A percentile compares a stretch with the other conserved stretches of the same genome.
Evolutionary conservation across 2,113 vertebrate genomes (phyloP).

Genomic region (Gorilla gorilla): DNA sequence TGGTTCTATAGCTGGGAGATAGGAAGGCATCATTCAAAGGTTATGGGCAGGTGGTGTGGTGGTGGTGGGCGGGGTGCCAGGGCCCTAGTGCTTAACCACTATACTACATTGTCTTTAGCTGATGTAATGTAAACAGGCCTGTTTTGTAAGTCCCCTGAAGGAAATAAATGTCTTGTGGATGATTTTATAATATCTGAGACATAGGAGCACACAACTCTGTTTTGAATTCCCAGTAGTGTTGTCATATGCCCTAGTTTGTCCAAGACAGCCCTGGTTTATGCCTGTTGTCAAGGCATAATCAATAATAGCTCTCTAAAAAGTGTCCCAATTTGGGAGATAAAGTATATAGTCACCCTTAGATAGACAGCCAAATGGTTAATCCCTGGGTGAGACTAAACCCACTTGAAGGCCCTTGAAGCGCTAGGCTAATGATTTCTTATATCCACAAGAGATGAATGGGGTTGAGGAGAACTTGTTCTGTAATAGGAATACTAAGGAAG

Average conservation of each 20-base stretch:
- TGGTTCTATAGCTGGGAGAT: not conserved
- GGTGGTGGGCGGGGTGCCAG: not conserved
- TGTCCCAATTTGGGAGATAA: conserved; percentile 65
- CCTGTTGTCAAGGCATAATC: conserved; percentile 57
- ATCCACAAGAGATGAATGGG: not conserved
- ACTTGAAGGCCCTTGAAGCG: conserved; percentile 37
- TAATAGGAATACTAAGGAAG: conserved; percentile 30
- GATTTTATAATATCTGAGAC: conserved; percentile 29
- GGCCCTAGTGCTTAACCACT: not conserved
- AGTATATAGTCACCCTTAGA: not conserved
- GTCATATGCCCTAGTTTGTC: conserved; percentile 24
- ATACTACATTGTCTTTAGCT: not conserved
- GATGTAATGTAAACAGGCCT: not conserved
- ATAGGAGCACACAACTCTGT: not conserved
- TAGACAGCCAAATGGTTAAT: conserved; percentile 53
- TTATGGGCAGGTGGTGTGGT: not conserved
- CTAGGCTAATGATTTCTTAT: conserved; percentile 32
- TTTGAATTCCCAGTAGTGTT: conserved; percentile 51
- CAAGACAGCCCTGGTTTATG: conserved; percentile 58
- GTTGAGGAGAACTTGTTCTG: not conserved
- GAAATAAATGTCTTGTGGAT: not conserved
- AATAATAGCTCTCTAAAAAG: conserved; percentile 58
- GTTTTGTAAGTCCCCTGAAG: conserved; percentile 3
- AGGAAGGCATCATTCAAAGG: not conserved
- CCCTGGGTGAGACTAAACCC: not conserved